phyloP scores from a whole-genome alignment of 1,140 invertebrate species.

The Drosophila tristis region DNA sequence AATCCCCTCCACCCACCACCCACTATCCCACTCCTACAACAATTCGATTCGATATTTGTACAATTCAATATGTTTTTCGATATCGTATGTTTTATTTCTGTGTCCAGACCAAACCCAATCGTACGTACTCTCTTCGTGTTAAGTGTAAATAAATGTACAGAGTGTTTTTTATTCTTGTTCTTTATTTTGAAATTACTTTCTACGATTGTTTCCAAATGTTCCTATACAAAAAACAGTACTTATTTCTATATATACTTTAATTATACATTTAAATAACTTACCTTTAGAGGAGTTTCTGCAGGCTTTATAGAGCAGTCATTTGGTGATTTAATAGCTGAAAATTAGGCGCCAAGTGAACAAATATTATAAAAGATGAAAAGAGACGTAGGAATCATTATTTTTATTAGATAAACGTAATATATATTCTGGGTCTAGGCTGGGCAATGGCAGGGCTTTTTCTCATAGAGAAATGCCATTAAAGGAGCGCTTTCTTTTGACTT shows the following conservation, averaged over 20 bases:
- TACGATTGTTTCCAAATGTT: slow-evolving; percentile 2
- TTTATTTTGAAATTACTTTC: slow-evolving; percentile 29
- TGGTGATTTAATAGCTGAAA: slow-evolving; percentile 21
- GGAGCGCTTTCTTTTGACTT: slow-evolving; percentile 1
- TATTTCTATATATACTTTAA: slow-evolving; percentile 4
- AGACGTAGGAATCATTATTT: neutral
- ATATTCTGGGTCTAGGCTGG: neutral
- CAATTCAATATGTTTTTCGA: slow-evolving; percentile 51
- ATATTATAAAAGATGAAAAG: neutral
- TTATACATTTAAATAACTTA: slow-evolving; percentile 8
- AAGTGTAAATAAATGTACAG: slow-evolving; percentile 83
- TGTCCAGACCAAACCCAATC: slow-evolving; percentile 37
- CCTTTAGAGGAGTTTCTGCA: slow-evolving; percentile 1
- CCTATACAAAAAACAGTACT: neutral
- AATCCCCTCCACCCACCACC: no score
- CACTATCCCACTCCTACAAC: slow-evolving; percentile 18
- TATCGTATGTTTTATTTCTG: slow-evolving; percentile 44
- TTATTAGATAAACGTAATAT: neutral
- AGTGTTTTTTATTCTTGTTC: slow-evolving; percentile 50
- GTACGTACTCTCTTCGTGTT: slow-evolving; percentile 63
- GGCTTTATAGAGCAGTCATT: slow-evolving; percentile 23
- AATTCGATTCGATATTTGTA: slow-evolving; percentile 66
- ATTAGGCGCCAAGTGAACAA: neutral
- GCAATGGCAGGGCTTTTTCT: slow-evolving; percentile 3
- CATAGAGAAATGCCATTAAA: slow-evolving; percentile 13